Evolutionary conservation across 2,113 vertebrate species (phyloP).

Genomic region (Aix galericulata): DNA sequence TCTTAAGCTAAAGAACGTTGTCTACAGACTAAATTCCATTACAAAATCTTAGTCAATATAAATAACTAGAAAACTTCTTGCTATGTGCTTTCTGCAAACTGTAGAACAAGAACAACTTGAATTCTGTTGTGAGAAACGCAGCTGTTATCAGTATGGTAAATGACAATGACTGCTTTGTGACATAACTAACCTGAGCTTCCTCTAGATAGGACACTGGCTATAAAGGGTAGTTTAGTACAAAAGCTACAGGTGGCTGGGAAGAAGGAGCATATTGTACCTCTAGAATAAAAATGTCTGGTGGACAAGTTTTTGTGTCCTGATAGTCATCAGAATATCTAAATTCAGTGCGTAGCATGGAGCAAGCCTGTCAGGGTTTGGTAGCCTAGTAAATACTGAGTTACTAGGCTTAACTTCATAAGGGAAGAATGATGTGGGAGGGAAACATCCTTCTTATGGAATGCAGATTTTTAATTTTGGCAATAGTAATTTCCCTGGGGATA

Average conservation of each 20-base stretch:
- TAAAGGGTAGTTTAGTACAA: background rate
- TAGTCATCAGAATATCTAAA: background rate
- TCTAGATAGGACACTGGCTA: background rate
- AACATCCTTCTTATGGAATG: background rate
- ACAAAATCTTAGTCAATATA: too few species aligned
- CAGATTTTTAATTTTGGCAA: too few species aligned
- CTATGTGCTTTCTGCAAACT: background rate
- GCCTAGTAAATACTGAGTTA: background rate
- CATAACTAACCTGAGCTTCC: background rate
- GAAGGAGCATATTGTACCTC: background rate
- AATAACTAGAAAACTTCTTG: too few species aligned
- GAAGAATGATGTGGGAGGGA: too few species aligned
- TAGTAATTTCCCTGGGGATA: background rate
- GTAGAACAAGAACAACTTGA: background rate
- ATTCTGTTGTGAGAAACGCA: background rate
- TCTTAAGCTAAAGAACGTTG: background rate
- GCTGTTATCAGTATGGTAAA: background rate
- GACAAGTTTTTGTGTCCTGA: background rate
- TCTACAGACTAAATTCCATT: background rate
- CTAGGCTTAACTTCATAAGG: background rate
- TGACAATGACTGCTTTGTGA: background rate
- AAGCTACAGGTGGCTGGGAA: background rate
- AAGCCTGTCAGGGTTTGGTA: background rate
- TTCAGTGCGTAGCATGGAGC: background rate
- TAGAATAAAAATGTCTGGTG: background rate